A percentile compares a stretch with the other conserved stretches of the same genome.
Evolutionary conservation across 2,797 vertebrate genomes (phyloP).

Genomic region (Coilia nasus): DNA sequence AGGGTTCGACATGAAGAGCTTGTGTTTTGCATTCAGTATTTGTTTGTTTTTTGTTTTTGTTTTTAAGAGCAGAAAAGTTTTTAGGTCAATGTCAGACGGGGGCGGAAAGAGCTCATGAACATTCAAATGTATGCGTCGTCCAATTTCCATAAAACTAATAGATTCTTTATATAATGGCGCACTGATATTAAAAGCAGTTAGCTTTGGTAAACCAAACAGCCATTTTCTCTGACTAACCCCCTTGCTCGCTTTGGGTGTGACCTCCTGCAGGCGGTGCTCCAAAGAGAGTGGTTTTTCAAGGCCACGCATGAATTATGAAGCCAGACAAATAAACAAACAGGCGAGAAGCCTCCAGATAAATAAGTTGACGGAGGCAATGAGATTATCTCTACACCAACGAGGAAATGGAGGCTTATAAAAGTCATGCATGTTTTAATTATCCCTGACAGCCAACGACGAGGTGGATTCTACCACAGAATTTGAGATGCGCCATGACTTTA

Average conservation of each 20-base stretch:
- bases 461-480: background rate
- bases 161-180: background rate
- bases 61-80: conserved; percentile 2
- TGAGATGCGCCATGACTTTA: background rate
- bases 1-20: background rate
- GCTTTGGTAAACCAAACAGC: background rate
- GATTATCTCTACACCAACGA: background rate
- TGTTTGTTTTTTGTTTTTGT: background rate
- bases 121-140: conserved; percentile 1
- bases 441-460: background rate
- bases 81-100: conserved; percentile 10
- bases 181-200: background rate
- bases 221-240: background rate
- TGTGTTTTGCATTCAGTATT: background rate
- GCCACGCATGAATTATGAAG: background rate
- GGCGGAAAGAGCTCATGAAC: background rate
- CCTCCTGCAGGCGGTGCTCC: background rate
- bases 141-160: conserved; percentile 20
- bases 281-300: background rate
- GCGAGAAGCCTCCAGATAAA: background rate
- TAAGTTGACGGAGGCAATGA: conserved; percentile 2
- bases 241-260: background rate
- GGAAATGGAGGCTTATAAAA: background rate
- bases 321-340: conserved; percentile 10
- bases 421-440: conserved; percentile 17